Evolutionary conservation across 23 tunicate species (phyloP), one percentile per base, ranked within the genome.

Genomic region (Styela clava): DNA sequence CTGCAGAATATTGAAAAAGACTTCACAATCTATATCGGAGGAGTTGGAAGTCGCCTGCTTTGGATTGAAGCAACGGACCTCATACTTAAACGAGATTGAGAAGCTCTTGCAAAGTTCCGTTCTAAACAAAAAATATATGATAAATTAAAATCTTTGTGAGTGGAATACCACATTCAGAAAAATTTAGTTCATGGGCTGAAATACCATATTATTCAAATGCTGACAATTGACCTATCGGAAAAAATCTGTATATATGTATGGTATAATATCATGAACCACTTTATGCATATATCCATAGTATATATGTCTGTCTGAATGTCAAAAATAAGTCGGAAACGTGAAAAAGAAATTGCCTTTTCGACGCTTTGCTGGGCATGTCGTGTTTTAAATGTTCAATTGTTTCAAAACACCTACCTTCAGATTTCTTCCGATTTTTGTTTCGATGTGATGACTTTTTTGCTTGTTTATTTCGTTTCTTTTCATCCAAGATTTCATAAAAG

Each of bases 41-140:
- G 81, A 1, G 81, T 44, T 20, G 81, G 81, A 37, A 76, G 65
- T 52, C 44, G 37, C 64, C 81, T 1, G n/a, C 81, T 76, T 76
- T 76, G 81, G 12, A 76, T 76, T 1, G 81, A 76, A 24, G 64
- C 63, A 44, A 76, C 64, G 9, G 81, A 76, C 29, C 81, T 21
- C 24, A 22, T 27, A 64, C 81, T 76, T 21, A 56, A 26, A 22
- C 81, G 35, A 27, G 81, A 52, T 23, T 76, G 27, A 22, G 27
- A 28, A 24, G 16, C 37, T 21, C 81, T 25, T 26, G 21, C 32
- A 31, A 73, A n/a, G 56, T 9, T 25, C 7, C 31, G 30, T 65
- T 7, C 71, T 44, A 12, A 44, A 44, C 12, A 44, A 5, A 5
- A 5, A 44, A 44, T 5, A 44, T 12, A 44, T 44, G 12, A 44